Percentiles rank a stretch among this genome's conserved stretches.
phyloP scores from a whole-genome alignment of 1,140 invertebrate genomes.

The Halictus rubicundus region DNA sequence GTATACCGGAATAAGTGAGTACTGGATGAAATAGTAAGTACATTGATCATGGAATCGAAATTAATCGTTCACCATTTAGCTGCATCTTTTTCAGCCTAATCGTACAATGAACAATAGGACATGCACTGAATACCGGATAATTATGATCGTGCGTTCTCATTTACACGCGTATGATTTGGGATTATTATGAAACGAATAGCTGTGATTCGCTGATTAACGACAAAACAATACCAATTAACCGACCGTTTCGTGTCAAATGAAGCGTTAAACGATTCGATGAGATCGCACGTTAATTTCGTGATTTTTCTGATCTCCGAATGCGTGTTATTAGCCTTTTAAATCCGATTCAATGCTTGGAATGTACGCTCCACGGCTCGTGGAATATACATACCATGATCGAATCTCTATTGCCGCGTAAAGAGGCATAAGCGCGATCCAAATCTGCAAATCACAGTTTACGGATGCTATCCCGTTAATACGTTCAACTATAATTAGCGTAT shows the following conservation, averaged over 20 bases:
- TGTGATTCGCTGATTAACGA: slow-evolving; percentile 5
- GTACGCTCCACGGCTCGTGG: neutral
- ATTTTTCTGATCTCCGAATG: neutral
- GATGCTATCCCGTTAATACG: neutral
- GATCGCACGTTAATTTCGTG: neutral
- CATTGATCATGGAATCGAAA: neutral
- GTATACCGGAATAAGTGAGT: too few relatives aligned
- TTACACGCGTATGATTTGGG: neutral
- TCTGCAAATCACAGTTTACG: neutral
- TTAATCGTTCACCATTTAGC: neutral
- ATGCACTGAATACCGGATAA: neutral
- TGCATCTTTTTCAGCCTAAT: neutral
- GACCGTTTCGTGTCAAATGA: slow-evolving; percentile 8
- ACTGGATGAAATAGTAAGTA: too few relatives aligned
- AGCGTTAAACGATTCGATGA: slow-evolving; percentile 3
- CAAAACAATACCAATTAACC: neutral
- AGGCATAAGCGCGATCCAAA: neutral
- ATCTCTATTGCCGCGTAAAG: neutral
- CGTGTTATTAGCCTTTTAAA: slow-evolving; percentile 1
- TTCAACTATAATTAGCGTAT: neutral
- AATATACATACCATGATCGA: neutral
- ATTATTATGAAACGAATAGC: slow-evolving; percentile 14
- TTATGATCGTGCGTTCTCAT: neutral
- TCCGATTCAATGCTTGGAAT: neutral
- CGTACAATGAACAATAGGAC: neutral